Percentiles rank a stretch among this genome's conserved stretches.
Conservation (phyloP, 1,140 invertebrate species). For the Xylocopa sonorina region DNA sequence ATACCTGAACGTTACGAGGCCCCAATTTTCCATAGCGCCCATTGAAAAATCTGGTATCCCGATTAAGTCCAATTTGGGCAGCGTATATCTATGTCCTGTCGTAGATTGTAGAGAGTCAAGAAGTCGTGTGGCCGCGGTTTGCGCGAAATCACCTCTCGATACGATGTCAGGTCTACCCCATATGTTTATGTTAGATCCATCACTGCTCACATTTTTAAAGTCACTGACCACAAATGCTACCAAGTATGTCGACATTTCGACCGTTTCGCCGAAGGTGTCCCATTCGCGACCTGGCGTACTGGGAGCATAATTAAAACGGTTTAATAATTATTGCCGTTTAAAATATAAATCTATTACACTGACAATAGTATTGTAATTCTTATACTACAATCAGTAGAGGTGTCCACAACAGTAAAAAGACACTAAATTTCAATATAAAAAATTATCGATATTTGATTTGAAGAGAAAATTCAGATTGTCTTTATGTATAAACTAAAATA, state of each 20-base stretch:
- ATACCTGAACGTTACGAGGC: constrained; percentile 84
- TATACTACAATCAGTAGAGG: no score
- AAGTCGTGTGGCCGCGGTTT: constrained; percentile 77
- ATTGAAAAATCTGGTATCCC: constrained; percentile 85
- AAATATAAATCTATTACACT: no score
- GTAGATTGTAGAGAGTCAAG: background rate
- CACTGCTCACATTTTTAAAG: constrained; percentile 26
- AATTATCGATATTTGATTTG: no score
- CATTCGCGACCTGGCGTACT: constrained; percentile 73
- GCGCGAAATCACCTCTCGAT: constrained; percentile 82
- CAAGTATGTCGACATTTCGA: constrained; percentile 93
- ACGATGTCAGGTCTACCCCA: constrained; percentile 84
- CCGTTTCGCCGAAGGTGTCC: constrained; percentile 85
- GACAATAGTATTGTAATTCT: no score
- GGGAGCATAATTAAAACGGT: background rate
- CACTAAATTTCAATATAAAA: no score
- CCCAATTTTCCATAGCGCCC: constrained; percentile 83
- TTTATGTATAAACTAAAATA: no score
- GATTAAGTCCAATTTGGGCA: constrained; percentile 87
- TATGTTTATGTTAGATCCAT: constrained; percentile 71
- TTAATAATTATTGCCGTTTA: background rate
- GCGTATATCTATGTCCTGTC: constrained; percentile 66
- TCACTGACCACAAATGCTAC: constrained; percentile 87
- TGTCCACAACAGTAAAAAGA: no score
- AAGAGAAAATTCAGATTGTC: no score